Evolutionary conservation across 1,140 invertebrate genomes (phyloP), one percentile per base, ranked within the genome.

Genomic region (Trachymyrmex septentrionalis): DNA sequence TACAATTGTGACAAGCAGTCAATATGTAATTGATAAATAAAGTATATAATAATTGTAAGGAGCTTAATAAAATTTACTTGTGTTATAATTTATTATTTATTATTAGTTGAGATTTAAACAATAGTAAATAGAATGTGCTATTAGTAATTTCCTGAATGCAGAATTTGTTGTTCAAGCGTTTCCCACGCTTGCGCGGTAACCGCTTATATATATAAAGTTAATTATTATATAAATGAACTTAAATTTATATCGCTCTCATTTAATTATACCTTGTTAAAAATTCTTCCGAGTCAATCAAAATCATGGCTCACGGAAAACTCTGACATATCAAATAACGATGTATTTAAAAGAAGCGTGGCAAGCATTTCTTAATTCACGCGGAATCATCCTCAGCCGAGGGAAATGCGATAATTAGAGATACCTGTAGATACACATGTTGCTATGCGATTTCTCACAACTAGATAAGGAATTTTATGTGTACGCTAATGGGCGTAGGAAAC

Each of bases 341-440:
- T 19, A 34, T 82, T 75, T 61, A 34, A 75, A 61, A 73, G 24
- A 82, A 48, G 21, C 75, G 24, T 53, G 16, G 53, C 67, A 19
- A 30, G 19, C 55, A 73, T 61, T 82, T 61, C 69, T 82, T 82
- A 82, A 82, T 21, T 73, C 53, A 73, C 55, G 80, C 38, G n/a
- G 38, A 75, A 73, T 84, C 53, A 61, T 57, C 53, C 50, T 55
- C 48, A 69, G 21, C 30, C 55, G 66, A 75, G 55, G 80, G 44
- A 84, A 84, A 73, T 75, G 55, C 80, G 53, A 84, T 84, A 84
- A 84, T 84, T 84, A 84, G 69, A 84, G 80, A 73, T 84, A 84
- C 69, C 69, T n/a, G 80, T 84, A 75, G 69, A 84, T 84, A 84
- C 71, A 84, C 34, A 84, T 84, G 80, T 73, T 84, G 69, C 38